phyloP scores from a whole-genome alignment of 1,140 invertebrate species.

The Drosophila setifemur region DNA sequence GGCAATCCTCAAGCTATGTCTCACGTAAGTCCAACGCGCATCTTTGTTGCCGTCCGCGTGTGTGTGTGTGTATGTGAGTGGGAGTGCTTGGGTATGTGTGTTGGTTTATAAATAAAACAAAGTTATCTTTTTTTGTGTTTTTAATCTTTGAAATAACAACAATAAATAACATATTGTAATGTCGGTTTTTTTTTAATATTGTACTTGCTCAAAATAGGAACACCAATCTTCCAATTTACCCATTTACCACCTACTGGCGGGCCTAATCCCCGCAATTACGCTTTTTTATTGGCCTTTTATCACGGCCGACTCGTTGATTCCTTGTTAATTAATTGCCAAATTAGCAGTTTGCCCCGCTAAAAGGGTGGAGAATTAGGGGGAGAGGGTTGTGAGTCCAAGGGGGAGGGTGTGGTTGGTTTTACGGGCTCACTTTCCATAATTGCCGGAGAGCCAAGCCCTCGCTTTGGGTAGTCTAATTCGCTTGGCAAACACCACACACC shows the following conservation, averaged over 20 bases:
- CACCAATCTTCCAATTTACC: neutral
- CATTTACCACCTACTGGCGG: constrained; percentile 5
- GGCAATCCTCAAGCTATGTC: neutral
- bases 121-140: too few relatives aligned
- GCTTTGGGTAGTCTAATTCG: constrained; percentile 21
- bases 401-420: constrained; percentile 2
- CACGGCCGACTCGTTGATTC: constrained; percentile 8
- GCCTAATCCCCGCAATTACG: constrained; percentile 10
- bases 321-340: constrained; percentile 62
- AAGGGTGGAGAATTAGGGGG: too few relatives aligned
- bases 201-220: too few relatives aligned
- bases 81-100: neutral
- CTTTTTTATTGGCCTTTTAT: constrained; percentile 50
- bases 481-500: constrained; percentile 17
- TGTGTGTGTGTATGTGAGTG: neutral
- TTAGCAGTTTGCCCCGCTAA: constrained; percentile 48
- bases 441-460: constrained; percentile 26
- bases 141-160: too few relatives aligned
- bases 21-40: neutral
- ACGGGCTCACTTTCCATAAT: constrained; percentile 22
- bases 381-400: too few relatives aligned
- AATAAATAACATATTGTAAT: neutral
- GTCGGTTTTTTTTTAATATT: neutral
- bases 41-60: neutral
- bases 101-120: neutral